Evolutionary conservation across 2,888 invertebrate species (phyloP).

Genomic region (Neoitamus cyanurus): DNA sequence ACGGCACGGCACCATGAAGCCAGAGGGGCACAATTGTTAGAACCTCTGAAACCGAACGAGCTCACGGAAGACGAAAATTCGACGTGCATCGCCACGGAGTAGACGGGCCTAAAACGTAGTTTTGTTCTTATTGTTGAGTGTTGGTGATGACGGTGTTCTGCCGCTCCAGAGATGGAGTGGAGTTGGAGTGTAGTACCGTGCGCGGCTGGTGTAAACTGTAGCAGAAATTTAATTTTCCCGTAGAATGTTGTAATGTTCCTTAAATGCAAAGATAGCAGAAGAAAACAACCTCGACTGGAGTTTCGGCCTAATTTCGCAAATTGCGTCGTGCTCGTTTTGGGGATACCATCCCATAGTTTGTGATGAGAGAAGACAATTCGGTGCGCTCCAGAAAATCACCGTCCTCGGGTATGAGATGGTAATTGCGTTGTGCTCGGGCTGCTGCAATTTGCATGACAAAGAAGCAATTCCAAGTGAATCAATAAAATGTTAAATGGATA

Average conservation of each 20-base stretch:
- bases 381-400: not conserved
- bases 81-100: not conserved
- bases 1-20: not conserved
- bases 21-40: slow-evolving; percentile 5
- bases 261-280: not conserved
- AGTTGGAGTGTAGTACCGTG: not conserved
- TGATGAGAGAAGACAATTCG: not conserved
- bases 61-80: not conserved
- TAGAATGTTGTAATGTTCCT: not conserved
- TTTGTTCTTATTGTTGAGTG: slow-evolving; percentile 4
- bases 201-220: not conserved
- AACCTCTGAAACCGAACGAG: not conserved
- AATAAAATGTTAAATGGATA: slow-evolving; percentile 32
- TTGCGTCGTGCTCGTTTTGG: slow-evolving; percentile 4
- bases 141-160: not conserved
- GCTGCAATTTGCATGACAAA: not conserved
- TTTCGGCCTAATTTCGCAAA: not conserved
- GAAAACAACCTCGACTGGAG: not conserved
- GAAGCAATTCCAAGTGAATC: not conserved
- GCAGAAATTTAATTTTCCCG: not conserved
- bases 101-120: not conserved
- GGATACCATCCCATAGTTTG: not conserved
- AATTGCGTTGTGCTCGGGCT: not conserved
- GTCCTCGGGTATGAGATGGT: not conserved
- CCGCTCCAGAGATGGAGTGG: not conserved